These are phyloP conservation scores for Tetraodon nigroviridis DNA, from an alignment of 2,113 vertebrate genomes.

Conservation along the genomic window DNA sequence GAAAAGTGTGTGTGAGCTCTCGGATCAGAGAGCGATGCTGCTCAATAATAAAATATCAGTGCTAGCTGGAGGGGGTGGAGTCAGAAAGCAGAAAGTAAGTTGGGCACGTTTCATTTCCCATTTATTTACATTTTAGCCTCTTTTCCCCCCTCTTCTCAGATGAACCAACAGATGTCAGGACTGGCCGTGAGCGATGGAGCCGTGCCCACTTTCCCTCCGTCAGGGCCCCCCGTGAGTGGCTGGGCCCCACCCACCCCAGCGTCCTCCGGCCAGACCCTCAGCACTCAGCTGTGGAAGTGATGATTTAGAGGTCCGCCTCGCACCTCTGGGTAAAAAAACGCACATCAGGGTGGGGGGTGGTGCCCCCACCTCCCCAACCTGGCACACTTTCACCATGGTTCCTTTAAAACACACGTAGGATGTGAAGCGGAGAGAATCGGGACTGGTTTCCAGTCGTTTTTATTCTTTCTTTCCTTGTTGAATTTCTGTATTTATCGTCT, in stretches of 20 bases:
- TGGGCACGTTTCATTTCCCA: not conserved
- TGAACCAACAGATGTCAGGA: slow-evolving; percentile 94
- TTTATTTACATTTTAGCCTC: not conserved
- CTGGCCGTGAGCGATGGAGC: slow-evolving; percentile 77
- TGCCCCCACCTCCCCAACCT: slow-evolving; percentile 1
- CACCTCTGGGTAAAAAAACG: slow-evolving; percentile 12
- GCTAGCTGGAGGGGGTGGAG: slow-evolving; percentile 13
- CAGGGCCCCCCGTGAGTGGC: slow-evolving; percentile 76
- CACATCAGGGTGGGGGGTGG: slow-evolving; percentile 62
- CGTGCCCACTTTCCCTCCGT: slow-evolving; percentile 75
- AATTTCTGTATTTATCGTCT: slow-evolving; percentile 47
- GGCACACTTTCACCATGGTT: slow-evolving; percentile 8
- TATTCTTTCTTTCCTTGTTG: slow-evolving; percentile 11
- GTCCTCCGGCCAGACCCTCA: slow-evolving; percentile 92
- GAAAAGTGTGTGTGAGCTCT: slow-evolving; percentile 11
- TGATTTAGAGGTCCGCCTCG: slow-evolving; percentile 1
- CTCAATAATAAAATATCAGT: slow-evolving; percentile 59
- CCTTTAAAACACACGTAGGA: slow-evolving; percentile 17
- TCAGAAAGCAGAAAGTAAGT: not conserved
- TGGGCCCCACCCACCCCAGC: slow-evolving; percentile 73
- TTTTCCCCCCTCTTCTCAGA: slow-evolving; percentile 64
- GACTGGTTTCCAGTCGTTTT: slow-evolving; percentile 63
- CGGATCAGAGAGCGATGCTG: slow-evolving; percentile 42
- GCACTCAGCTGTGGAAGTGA: slow-evolving; percentile 98
- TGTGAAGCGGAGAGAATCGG: slow-evolving; percentile 29